Base-by-base conservation (phyloP, 2,113 vertebrate genomes). In the Melanerpes aurifrons region DNA sequence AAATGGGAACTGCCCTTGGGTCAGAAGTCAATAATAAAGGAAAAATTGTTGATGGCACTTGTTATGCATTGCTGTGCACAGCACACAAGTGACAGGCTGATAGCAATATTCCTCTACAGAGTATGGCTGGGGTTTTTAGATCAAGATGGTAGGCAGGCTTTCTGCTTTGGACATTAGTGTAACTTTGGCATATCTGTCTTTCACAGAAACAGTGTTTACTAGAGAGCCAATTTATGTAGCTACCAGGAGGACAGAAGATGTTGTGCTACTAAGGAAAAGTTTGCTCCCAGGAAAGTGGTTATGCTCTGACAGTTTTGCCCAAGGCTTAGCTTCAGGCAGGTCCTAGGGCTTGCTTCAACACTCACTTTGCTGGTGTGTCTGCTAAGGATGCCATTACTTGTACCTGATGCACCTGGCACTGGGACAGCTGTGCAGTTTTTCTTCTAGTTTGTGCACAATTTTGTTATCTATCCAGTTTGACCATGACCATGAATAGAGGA, bases 1-100 rank as follows among this genome's bases (percentile, higher is more conserved):
- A 95, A 95, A 96, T 79, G 74, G 92, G 92, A 97, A 84, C 66
- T 93, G 66, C 66, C 97, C 75, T 68, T 0, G 0, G 62, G 66
- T 71, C 77, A 75, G 80, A 89, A 95, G 81, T 66, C 74, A 69
- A 8, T 84, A 73, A 69, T 16, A 61, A 94, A 80, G 32, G 88
- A 31, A 31, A 82, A 90, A 64, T 8, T 8, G 25, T 43, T 61
- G 26, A 70, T 71, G 72, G 35, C 48, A 43, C 1, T 1, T 32
- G 35, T 24, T 47, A 22, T 6, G 45, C 21, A 1, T 29, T 48
- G 61, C 64, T 63, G 73, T 35, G 74, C 18, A 7, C 3, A 1
- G 77, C 62, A 13, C 32, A 47, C 9, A 28, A 77, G 66, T n/a
- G 76, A 25, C 4, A 37, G 75, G 53, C 69, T 63, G 43, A 64